phyloP scores from a whole-genome alignment of 2,888 invertebrate genomes.

The Saturnia japonica region DNA sequence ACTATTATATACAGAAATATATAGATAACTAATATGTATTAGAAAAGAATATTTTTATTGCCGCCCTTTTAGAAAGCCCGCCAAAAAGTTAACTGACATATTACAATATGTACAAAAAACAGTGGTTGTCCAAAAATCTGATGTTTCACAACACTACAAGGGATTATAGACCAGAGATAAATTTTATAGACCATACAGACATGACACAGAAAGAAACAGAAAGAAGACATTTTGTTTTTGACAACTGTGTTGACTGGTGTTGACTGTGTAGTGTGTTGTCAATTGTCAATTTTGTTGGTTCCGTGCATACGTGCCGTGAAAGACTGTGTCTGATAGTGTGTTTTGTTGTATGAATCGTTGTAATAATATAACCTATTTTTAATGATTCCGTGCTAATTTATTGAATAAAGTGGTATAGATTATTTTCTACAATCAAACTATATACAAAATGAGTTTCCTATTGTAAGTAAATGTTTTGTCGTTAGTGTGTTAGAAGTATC shows the following conservation, averaged over 20 bases:
- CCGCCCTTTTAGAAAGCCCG: too few species aligned
- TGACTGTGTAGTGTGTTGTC: too few species aligned
- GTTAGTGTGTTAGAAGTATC: slow-evolving; percentile 38
- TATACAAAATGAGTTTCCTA: slow-evolving; percentile 83
- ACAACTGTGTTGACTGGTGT: slow-evolving; percentile 43
- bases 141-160: too few species aligned
- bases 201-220: too few species aligned
- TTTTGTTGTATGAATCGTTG: slow-evolving; percentile 30
- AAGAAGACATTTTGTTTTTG: slow-evolving; percentile 46
- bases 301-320: slow-evolving; percentile 14
- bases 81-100: too few species aligned
- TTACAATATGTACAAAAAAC: too few species aligned
- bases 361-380: slow-evolving; percentile 48
- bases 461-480: slow-evolving; percentile 77
- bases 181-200: too few species aligned
- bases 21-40: too few species aligned
- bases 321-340: slow-evolving; percentile 6
- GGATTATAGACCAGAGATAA: too few species aligned
- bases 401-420: slow-evolving; percentile 39
- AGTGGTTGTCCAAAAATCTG: too few species aligned
- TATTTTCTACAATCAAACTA: slow-evolving; percentile 38
- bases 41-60: too few species aligned
- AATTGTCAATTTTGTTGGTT: slow-evolving; percentile 13
- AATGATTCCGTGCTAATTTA: slow-evolving; percentile 62
- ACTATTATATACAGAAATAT: too few species aligned